Evolutionary conservation across 2,797 vertebrate genomes (phyloP).

Genomic region (Arremon brunneinucha): DNA sequence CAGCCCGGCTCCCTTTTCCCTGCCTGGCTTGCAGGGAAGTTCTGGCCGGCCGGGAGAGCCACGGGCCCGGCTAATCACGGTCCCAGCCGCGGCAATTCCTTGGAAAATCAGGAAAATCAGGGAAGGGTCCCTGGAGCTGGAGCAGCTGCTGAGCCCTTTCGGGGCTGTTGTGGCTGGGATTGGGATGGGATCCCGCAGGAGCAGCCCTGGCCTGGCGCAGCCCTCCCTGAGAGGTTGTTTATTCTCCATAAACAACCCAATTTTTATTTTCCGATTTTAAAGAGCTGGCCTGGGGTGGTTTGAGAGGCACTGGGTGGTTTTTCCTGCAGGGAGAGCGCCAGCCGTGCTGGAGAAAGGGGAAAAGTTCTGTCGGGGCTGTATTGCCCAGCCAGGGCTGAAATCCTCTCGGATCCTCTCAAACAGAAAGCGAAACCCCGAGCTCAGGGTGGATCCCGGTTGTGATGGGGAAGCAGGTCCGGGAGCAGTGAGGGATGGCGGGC

Average conservation of each 20-base stretch:
- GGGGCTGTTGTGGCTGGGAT: not conserved
- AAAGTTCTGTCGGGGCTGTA: fast-evolving
- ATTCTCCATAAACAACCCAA: not conserved
- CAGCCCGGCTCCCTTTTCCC: not conserved
- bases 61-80: not conserved
- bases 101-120: not conserved
- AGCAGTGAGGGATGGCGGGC: not conserved
- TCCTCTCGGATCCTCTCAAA: not conserved
- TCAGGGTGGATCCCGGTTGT: not conserved
- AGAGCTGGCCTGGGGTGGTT: not conserved
- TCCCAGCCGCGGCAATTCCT: fast-evolving
- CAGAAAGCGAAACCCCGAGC: not conserved
- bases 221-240: fast-evolving
- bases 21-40: not conserved
- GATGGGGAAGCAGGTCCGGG: not conserved
- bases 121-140: fast-evolving
- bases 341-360: not conserved
- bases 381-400: not conserved
- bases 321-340: not conserved
- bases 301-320: fast-evolving
- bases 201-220: not conserved
- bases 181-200: not conserved
- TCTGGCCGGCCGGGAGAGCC: not conserved
- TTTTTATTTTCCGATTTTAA: not conserved
- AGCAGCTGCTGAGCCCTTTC: fast-evolving